phyloP scores from a whole-genome alignment of 1,140 invertebrate species.

The Papilio xuthus region DNA sequence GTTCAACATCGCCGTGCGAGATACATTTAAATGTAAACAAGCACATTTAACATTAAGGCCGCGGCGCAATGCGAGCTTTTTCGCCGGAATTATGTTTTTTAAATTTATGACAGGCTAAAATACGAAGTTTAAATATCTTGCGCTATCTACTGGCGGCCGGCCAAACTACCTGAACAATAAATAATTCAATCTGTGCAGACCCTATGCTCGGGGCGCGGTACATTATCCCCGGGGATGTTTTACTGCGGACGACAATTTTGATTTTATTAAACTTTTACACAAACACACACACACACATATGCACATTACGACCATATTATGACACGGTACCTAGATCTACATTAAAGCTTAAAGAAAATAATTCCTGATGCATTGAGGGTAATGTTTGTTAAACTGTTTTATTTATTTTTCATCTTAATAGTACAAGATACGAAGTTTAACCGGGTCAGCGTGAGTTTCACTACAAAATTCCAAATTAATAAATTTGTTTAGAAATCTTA shows the following conservation, averaged over 20 bases:
- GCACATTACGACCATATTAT: too few relatives aligned
- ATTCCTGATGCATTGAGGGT: not conserved
- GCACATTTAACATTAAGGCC: slow-evolving; percentile 27
- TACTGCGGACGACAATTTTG: slow-evolving; percentile 20
- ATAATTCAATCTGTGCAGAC: slow-evolving; percentile 65
- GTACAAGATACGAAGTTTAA: not conserved
- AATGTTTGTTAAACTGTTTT: not conserved
- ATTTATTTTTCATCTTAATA: not conserved
- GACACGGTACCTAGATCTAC: not conserved
- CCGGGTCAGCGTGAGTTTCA: not conserved
- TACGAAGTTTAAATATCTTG: slow-evolving; percentile 71
- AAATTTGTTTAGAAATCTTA: slow-evolving; percentile 37
- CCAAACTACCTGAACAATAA: slow-evolving; percentile 77
- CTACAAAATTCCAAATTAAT: slow-evolving; percentile 16
- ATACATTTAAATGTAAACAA: slow-evolving; percentile 37
- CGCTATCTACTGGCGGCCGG: slow-evolving; percentile 65
- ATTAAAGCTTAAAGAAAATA: not conserved
- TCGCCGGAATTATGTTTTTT: slow-evolving; percentile 67
- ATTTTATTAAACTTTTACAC: slow-evolving; percentile 22
- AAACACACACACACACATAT: not conserved
- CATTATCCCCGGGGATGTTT: slow-evolving; percentile 27
- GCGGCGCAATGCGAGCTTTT: slow-evolving; percentile 49
- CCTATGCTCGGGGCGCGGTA: slow-evolving; percentile 47
- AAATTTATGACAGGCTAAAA: slow-evolving; percentile 71
- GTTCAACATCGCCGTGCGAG: not conserved